These are phyloP conservation scores for Salvelinus namaycush DNA, from an alignment of 2,113 vertebrate species.

Conservation along the genomic window DNA sequence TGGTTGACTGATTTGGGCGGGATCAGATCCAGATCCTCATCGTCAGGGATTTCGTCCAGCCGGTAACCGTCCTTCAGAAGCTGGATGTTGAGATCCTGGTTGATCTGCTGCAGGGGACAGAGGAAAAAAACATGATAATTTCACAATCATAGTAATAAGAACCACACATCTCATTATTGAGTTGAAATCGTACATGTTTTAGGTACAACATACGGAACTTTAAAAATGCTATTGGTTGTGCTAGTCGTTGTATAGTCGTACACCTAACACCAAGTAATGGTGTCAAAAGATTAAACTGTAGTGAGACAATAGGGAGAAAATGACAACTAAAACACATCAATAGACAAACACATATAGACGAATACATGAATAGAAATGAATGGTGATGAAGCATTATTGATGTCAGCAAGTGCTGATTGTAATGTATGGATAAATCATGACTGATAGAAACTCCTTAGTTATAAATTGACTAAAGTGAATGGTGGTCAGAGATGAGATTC, in stretches of 20 bases:
- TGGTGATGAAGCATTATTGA: no score
- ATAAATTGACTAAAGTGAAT: no score
- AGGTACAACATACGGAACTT: no score
- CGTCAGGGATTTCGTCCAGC: constrained; percentile 96
- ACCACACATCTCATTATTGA: background rate
- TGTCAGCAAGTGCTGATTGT: no score
- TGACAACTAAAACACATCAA: background rate
- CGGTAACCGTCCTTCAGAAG: constrained; percentile 97
- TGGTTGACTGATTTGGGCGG: constrained; percentile 97
- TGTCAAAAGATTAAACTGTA: background rate
- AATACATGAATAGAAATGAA: no score
- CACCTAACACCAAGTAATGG: no score
- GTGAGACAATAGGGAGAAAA: background rate
- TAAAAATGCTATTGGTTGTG: no score
- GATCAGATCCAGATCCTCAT: constrained; percentile 96
- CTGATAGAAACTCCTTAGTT: no score
- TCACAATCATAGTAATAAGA: background rate
- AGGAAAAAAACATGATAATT: constrained; percentile 33
- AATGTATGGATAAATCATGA: no score
- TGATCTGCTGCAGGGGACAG: constrained; percentile 87
- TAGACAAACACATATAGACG: no score
- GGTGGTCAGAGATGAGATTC: no score
- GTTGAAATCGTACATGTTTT: background rate
- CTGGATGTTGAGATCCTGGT: constrained; percentile 99
- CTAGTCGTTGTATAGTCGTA: background rate